Conservation (phyloP, 2,888 invertebrate species). For the Brachyptera risi region DNA sequence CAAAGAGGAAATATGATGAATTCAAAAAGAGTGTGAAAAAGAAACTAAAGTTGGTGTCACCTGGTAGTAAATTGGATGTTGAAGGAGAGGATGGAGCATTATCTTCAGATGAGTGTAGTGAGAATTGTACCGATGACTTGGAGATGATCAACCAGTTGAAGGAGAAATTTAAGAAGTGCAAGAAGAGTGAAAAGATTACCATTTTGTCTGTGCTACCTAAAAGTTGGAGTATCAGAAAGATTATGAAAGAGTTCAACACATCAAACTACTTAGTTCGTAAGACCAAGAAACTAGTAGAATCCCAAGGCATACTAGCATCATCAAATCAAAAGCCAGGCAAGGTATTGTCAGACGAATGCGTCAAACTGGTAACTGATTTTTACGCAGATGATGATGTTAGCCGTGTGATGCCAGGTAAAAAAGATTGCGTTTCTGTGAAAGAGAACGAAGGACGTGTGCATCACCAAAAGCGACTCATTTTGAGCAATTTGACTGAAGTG, state of each 20-base stretch:
- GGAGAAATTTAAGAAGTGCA: not conserved
- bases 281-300: not conserved
- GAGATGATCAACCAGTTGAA: constrained; percentile 13
- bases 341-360: not conserved
- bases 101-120: not conserved
- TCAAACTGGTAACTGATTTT: not conserved
- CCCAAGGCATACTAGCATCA: not conserved
- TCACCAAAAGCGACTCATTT: not conserved
- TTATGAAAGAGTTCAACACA: not conserved
- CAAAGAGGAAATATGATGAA: not conserved
- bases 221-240: constrained; percentile 13
- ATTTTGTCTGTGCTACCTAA: constrained; percentile 10
- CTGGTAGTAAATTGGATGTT: not conserved
- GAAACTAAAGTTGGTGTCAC: not conserved
- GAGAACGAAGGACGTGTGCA: constrained; percentile 2
- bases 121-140: not conserved
- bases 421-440: constrained; percentile 1
- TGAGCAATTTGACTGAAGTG: not conserved
- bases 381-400: not conserved
- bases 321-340: not conserved
- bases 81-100: too few relatives aligned
- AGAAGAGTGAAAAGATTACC: constrained; percentile 1
- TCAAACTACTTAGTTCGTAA: constrained; percentile 3
- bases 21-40: not conserved
- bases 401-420: constrained; percentile 4